Evolutionary conservation across 2,113 vertebrate genomes (phyloP), one percentile per base, ranked within the genome.

Genomic region (Lichenostomus cassidix): DNA sequence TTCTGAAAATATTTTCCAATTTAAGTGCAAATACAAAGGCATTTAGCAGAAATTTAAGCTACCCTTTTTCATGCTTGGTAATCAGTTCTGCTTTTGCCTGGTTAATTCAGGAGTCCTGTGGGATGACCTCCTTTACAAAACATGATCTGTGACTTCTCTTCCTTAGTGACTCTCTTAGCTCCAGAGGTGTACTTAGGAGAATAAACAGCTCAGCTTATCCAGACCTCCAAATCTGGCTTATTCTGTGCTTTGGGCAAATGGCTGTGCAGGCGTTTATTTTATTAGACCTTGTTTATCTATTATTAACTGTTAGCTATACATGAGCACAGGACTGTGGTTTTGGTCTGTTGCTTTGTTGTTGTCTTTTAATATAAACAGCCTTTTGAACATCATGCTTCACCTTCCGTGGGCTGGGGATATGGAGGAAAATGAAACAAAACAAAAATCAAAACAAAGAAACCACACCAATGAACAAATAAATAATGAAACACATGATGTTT

Each of bases 381-480:
- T 91, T 96, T 92, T 94, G 89, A 92, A 92, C 49, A 75, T 94
- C 73, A 39, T 89, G 35, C 13, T 70, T 87, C 0, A 17, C 65
- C 59, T 94, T 93, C 79, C 18, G 16, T 88, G 75, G 42, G 69
- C 55, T 80, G 41, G n/a, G 55, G 50, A 67, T 88, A 86, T 14
- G 90, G 79, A 88, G 75, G 63, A 94, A 94, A 88, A 94, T 93
- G 53, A 92, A 89, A 92, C 77, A 85, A 77, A 93, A 75, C 1
- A 5, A 88, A 87, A 89, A 75, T 79, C 62, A 91, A 94, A 96
- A 83, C 90, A 94, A 90, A 93, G 71, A 93, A 97, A 94, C 95
- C 95, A 95, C 94, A 97, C 83, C 41, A 94, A 41, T 91, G 80
- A 83, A 44, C 15, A 87, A 88, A 90, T 79, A 90, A 83, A 92